Percentiles rank a stretch among this genome's conserved stretches.
These are phyloP conservation scores for Sarcophaga rosellei DNA, from an alignment of 2,888 invertebrate species.

Conservation along the genomic window DNA sequence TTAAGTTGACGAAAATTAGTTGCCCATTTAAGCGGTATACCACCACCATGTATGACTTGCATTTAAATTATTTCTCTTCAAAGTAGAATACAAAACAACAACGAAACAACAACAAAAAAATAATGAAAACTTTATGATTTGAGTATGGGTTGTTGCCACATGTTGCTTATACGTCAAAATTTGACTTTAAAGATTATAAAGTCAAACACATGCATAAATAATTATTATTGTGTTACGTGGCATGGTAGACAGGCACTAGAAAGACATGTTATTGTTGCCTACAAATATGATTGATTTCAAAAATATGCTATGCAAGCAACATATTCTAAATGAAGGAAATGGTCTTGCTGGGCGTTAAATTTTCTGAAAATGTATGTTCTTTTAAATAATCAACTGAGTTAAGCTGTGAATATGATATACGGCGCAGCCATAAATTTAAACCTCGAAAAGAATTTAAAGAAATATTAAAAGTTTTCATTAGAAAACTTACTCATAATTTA, in stretches of 20 bases:
- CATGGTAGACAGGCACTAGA: conserved; percentile 9
- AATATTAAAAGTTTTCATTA: neutral
- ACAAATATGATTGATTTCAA: neutral
- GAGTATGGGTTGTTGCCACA: conserved; percentile 67
- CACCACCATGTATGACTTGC: conserved; percentile 60
- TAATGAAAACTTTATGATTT: conserved; percentile 56
- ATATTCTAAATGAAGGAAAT: neutral
- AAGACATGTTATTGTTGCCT: conserved; percentile 12
- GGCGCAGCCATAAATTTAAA: conserved; percentile 47
- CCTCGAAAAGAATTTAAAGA: conserved; percentile 20
- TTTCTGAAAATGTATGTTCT: conserved; percentile 18
- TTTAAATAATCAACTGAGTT: conserved; percentile 20
- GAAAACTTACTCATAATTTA: conserved; percentile 32
- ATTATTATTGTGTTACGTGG: conserved; percentile 28
- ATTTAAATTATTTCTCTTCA: conserved; percentile 57
- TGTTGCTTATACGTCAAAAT: conserved; percentile 74
- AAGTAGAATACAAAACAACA: neutral
- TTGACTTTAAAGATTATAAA: conserved; percentile 71
- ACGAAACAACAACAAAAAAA: neutral
- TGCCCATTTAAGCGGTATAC: conserved; percentile 47
- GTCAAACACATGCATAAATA: conserved; percentile 77
- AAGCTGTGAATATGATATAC: conserved; percentile 59
- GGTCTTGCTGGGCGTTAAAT: conserved; percentile 24
- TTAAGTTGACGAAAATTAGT: conserved; percentile 65
- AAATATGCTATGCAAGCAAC: neutral